Evolutionary conservation across 2,888 invertebrate species (phyloP).

Genomic region (Matsumyia berberina): DNA sequence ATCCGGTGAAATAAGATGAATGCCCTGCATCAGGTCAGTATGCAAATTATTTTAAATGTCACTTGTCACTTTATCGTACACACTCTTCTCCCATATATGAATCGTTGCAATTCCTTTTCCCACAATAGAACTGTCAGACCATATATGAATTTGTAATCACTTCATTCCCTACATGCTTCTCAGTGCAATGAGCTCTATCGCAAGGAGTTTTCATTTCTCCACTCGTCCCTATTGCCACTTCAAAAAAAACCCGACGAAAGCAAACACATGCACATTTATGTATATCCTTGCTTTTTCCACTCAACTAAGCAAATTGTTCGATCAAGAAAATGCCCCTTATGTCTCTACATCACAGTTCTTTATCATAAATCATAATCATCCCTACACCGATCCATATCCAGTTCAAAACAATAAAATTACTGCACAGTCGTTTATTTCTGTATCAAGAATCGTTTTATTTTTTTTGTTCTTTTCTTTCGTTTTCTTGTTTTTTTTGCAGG

Average conservation of each 20-base stretch:
- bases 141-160: slow-evolving; percentile 49
- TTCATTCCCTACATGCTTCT: slow-evolving; percentile 1
- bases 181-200: slow-evolving; percentile 21
- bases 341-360: not conserved
- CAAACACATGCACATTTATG: slow-evolving; percentile 32
- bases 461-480: slow-evolving; percentile 15
- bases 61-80: not conserved
- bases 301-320: slow-evolving; percentile 50
- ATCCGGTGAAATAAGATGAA: no score
- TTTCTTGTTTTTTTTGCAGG: slow-evolving; percentile 54
- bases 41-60: slow-evolving; percentile 13
- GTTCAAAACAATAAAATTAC: slow-evolving; percentile 62
- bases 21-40: not conserved
- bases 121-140: slow-evolving; percentile 52
- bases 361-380: slow-evolving; percentile 67
- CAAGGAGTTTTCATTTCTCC: slow-evolving; percentile 12
- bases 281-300: slow-evolving; percentile 32
- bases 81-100: not conserved
- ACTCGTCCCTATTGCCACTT: slow-evolving; percentile 35
- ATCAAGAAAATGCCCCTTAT: slow-evolving; percentile 31
- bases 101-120: not conserved
- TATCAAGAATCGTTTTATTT: slow-evolving; percentile 32
- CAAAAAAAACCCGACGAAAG: slow-evolving; percentile 5
- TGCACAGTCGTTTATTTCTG: slow-evolving; percentile 29
- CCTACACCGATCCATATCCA: slow-evolving; percentile 37